Percentiles rank a stretch among this genome's conserved stretches.
These are phyloP conservation scores for Crocuta crocuta DNA, from an alignment of 2,113 vertebrate species.

Conservation along the genomic window DNA sequence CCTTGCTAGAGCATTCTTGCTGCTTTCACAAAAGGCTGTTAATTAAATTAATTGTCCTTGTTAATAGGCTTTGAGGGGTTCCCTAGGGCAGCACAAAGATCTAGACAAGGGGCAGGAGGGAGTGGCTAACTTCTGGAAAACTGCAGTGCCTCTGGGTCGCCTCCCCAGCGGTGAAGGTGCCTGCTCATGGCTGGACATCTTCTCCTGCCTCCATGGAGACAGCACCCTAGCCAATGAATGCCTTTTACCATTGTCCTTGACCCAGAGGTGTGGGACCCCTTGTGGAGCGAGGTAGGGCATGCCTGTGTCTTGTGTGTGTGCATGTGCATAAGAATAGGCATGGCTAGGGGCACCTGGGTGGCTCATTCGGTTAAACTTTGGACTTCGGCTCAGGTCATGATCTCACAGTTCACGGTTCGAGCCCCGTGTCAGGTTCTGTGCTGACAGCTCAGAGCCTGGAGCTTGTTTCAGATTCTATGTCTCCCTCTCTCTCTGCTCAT, in stretches of 20 bases:
- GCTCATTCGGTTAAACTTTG: no score
- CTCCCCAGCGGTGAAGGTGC: not conserved
- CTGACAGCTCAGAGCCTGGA: no score
- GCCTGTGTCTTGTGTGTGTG: no score
- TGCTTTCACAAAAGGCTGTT: conserved; percentile 71
- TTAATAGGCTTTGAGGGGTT: conserved; percentile 77
- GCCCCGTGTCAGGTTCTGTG: no score
- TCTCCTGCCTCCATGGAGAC: not conserved
- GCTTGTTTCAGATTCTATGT: no score
- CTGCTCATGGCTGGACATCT: not conserved
- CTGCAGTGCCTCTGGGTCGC: not conserved
- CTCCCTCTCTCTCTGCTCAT: no score
- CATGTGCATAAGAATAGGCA: not conserved
- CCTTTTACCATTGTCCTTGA: not conserved
- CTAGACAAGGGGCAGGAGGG: conserved; percentile 70
- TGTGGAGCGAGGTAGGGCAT: not conserved
- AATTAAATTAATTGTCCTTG: conserved; percentile 83
- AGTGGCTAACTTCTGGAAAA: conserved; percentile 72
- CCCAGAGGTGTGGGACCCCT: not conserved
- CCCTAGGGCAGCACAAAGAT: conserved; percentile 64
- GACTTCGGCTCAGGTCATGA: no score
- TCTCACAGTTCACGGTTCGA: no score
- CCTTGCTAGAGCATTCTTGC: conserved; percentile 70
- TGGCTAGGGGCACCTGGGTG: no score
- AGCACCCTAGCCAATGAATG: not conserved